phyloP scores from a whole-genome alignment of 2,888 invertebrate genomes.

The Quadriops clusia region DNA sequence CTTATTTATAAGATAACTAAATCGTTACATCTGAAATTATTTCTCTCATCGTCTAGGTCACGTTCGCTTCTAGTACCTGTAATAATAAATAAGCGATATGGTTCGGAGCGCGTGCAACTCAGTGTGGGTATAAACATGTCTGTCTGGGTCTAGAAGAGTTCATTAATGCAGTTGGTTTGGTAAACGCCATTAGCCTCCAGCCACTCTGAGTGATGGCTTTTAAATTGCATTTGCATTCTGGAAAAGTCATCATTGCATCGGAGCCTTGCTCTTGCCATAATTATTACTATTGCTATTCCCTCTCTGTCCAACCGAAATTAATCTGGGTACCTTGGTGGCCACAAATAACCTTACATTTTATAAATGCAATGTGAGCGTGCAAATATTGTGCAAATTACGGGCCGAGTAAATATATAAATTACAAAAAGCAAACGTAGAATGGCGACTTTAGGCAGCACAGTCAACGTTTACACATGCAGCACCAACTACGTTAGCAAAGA shows the following conservation, averaged over 20 bases:
- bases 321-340: no score
- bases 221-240: constrained; percentile 35
- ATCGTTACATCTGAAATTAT: no score
- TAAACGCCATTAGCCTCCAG: constrained; percentile 34
- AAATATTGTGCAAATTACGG: no score
- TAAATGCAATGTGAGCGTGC: no score
- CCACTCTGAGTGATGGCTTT: constrained; percentile 35
- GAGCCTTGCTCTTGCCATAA: constrained; percentile 1
- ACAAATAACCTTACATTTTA: no score
- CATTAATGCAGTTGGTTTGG: constrained; percentile 37
- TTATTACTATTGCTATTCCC: constrained; percentile 1
- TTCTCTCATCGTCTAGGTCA: constrained; percentile 35
- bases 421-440: no score
- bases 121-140: constrained; percentile 37
- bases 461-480: no score
- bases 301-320: no score
- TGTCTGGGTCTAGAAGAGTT: constrained; percentile 36
- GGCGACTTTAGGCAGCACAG: no score
- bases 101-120: constrained; percentile 36
- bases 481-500: no score
- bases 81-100: constrained; percentile 38
- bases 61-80: constrained; percentile 34
- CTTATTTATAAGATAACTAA: no score
- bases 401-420: no score
- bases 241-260: constrained; percentile 13